These are phyloP conservation scores for Girardinichthys multiradiatus DNA, from an alignment of 2,113 vertebrate species.

Conservation along the genomic window DNA sequence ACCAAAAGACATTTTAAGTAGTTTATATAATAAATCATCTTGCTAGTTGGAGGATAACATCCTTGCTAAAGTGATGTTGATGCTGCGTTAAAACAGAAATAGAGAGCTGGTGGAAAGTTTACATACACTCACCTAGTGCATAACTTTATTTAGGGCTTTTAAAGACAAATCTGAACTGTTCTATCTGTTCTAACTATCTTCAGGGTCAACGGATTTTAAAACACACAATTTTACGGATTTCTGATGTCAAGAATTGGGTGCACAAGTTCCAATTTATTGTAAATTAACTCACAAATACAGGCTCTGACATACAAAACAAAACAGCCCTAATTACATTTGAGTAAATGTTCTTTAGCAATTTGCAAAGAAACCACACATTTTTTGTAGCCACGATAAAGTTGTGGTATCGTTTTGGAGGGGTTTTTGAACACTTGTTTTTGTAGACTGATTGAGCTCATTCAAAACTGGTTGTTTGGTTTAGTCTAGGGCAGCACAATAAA, in stretches of 20 bases:
- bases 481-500: too few relatives aligned
- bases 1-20: neutral
- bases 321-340: neutral
- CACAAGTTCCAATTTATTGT: neutral
- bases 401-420: neutral
- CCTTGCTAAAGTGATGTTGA: neutral
- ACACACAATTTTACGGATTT: neutral
- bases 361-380: neutral
- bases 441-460: too few relatives aligned
- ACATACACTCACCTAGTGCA: neutral
- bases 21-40: neutral
- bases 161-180: too few relatives aligned
- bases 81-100: neutral
- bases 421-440: too few relatives aligned
- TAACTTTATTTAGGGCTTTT: neutral
- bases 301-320: neutral
- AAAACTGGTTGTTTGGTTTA: too few relatives aligned
- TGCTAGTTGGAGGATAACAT: neutral
- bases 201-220: too few relatives aligned
- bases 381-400: neutral
- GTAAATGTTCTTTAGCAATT: neutral
- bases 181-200: too few relatives aligned
- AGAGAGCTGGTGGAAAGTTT: neutral
- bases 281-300: neutral
- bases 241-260: neutral